Evolutionary conservation across 2,888 invertebrate species (phyloP), one percentile per base, ranked within the genome.

Genomic region (Amphipyra tragopoginis): DNA sequence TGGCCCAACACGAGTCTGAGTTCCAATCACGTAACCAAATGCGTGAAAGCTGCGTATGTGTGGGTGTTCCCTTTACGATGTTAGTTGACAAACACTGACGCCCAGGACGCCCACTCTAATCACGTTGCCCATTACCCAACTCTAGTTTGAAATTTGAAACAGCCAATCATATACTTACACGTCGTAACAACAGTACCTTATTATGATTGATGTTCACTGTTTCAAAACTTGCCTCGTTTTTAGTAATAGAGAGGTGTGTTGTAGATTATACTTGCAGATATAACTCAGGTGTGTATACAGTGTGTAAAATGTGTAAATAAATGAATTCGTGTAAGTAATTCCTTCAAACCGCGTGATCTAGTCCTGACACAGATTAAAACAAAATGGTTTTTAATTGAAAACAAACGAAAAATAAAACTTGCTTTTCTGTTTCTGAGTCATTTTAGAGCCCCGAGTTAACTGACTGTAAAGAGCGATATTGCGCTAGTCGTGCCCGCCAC

Each of bases 1-100:
- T 67, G 51, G 38, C 38, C 38, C 11, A 15, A 45, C 56, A 51
- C 42, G 50, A 57, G 47, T 54, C 45, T 40, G 44, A 69, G 39
- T 53, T 69, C 55, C 34, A 66, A 59, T 53, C 45, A 61, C 60
- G 58, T 61, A 59, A 50, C 58, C 26, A 45, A 54, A 66, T 54
- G 34, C 58, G 34, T 56, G 56, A 48, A 61, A 57, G 45, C 39
- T 11, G 1, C 2, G 34, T 47, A 34, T 40, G 42, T 43, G 65
- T 64, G 48, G 58, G 58, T 26, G 64, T 51, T n/a, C 56, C 56
- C 61, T 56, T 38, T 49, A 50, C 39, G 44, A 62, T 59, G 44
- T 67, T 47, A 50, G 65, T 74, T 66, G 65, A 70, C 78, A 78
- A 75, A 78, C 61, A 67, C 56, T 10, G 42, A 59, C 65, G 60